Percentiles rank a stretch among this genome's conserved stretches.
Conservation (phyloP, 2,888 invertebrate species). For the Odontomyia ornata region DNA sequence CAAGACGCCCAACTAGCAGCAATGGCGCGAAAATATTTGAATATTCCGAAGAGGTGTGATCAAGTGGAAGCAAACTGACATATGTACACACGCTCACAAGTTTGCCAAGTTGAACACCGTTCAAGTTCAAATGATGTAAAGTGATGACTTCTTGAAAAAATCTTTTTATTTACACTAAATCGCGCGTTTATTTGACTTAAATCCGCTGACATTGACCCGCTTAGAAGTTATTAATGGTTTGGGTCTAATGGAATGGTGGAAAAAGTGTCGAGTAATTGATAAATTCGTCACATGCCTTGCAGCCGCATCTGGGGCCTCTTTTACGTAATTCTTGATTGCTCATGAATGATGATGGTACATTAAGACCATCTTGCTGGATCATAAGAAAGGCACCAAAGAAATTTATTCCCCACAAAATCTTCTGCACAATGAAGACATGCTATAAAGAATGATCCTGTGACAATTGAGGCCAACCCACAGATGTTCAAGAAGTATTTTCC, state of each 20-base stretch:
- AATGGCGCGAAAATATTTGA: constrained; percentile 13
- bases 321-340: background rate
- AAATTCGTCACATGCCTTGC: background rate
- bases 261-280: background rate
- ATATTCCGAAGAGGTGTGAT: background rate
- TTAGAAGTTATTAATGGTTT: background rate
- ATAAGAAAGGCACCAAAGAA: no score
- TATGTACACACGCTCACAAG: background rate
- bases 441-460: constrained; percentile 3
- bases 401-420: no score
- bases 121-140: constrained; percentile 38
- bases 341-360: background rate
- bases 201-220: constrained; percentile 37
- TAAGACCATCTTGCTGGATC: background rate
- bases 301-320: background rate
- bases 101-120: constrained; percentile 27
- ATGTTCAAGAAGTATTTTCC: constrained; percentile 22
- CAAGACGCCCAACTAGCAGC: no score
- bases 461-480: background rate
- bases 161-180: constrained; percentile 7
- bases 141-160: constrained; percentile 8
- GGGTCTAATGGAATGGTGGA: background rate
- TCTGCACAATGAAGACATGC: background rate
- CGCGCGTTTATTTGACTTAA: constrained; percentile 4
- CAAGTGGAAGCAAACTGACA: constrained; percentile 26